phyloP scores from a whole-genome alignment of 2,113 vertebrate genomes.

The Leucopternis melanops region DNA sequence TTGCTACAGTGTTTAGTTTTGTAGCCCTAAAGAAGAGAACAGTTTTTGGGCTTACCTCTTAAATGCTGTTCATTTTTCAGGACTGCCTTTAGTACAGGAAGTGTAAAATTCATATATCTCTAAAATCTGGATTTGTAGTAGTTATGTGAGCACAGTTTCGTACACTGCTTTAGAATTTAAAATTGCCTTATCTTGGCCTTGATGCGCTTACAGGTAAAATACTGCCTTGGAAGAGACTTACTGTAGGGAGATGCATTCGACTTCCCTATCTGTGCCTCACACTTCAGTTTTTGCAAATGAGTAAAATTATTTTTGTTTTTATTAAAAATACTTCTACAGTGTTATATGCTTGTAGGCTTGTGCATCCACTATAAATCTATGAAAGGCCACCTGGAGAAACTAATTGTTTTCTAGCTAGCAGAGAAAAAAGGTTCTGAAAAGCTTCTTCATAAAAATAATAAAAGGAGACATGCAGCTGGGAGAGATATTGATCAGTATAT shows the following conservation, averaged over 20 bases:
- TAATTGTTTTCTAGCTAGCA: neutral
- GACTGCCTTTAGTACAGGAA: neutral
- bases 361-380: neutral
- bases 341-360: neutral
- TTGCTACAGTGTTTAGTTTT: neutral
- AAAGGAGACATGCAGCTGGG: neutral
- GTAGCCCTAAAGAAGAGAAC: neutral
- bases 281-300: neutral
- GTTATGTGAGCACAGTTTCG: neutral
- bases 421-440: neutral
- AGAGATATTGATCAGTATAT: neutral
- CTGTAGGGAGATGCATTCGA: fast-evolving
- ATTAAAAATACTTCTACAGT: neutral
- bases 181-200: neutral
- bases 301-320: neutral
- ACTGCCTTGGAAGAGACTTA: neutral
- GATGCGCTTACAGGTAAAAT: neutral
- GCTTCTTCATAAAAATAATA: neutral
- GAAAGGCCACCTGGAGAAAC: neutral
- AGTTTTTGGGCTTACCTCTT: neutral
- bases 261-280: neutral
- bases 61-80: neutral
- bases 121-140: neutral
- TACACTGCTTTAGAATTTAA: neutral
- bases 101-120: neutral